These are phyloP conservation scores for Epizoanthus fatuus DNA, from an alignment of 92 coral and sea anemone species.

Conservation along the genomic window DNA sequence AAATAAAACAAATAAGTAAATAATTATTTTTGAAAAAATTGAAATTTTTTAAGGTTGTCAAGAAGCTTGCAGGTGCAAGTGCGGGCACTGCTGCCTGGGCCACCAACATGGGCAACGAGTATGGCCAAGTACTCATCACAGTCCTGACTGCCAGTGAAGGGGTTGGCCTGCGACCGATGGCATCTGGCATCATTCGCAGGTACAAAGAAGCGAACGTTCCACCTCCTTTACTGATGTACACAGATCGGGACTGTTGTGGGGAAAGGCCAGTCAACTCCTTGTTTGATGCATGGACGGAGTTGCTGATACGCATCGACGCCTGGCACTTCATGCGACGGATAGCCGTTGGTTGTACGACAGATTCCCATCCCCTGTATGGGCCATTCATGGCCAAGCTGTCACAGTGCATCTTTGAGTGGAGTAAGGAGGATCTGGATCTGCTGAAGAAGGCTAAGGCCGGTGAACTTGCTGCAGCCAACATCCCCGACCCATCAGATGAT, in stretches of 20 bases:
- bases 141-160: neutral
- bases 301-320: conserved; percentile 17
- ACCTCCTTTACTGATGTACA: neutral
- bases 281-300: conserved; percentile 4
- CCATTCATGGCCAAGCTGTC: conserved; percentile 10
- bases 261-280: neutral
- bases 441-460: conserved; percentile 26
- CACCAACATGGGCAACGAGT: neutral
- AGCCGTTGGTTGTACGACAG: conserved; percentile 23
- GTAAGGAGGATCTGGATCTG: neutral
- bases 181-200: neutral
- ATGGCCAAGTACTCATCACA: neutral
- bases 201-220: neutral
- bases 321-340: conserved; percentile 49
- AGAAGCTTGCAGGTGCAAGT: neutral
- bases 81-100: neutral
- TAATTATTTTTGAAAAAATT: neutral
- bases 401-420: conserved; percentile 42
- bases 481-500: neutral
- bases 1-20: neutral
- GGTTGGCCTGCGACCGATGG: neutral
- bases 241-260: conserved; percentile 7
- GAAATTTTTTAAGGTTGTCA: neutral
- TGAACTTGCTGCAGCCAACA: conserved; percentile 5
- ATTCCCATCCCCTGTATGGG: conserved; percentile 35